Evolutionary conservation across 2,888 invertebrate genomes (phyloP).

Genomic region (Cabera pusaria): DNA sequence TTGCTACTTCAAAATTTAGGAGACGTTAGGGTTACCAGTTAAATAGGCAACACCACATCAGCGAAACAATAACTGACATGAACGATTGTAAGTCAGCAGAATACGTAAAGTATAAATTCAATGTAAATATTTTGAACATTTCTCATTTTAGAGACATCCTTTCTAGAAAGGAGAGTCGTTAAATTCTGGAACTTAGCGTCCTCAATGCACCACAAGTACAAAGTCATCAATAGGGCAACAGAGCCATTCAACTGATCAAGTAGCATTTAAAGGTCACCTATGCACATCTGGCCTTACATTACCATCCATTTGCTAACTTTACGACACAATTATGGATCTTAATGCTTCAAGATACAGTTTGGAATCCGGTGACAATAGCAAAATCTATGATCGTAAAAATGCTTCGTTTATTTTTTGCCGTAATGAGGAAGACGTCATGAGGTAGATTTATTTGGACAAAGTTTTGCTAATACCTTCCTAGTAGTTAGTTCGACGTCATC

Average conservation of each 20-base stretch:
- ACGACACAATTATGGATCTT: conserved; percentile 11
- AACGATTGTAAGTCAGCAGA: no score
- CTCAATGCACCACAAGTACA: background rate
- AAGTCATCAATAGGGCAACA: conserved; percentile 24
- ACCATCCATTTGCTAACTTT: conserved; percentile 20
- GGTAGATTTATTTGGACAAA: conserved; percentile 22
- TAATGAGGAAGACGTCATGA: conserved; percentile 28
- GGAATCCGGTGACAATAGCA: conserved; percentile 5
- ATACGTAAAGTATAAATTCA: no score
- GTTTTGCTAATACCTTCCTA: conserved; percentile 25
- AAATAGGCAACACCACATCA: no score
- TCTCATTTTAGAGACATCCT: no score
- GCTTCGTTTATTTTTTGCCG: conserved; percentile 26
- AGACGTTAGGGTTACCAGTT: no score
- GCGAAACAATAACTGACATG: no score
- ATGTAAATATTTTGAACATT: no score
- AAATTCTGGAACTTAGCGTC: conserved; percentile 2
- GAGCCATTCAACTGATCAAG: conserved; percentile 38
- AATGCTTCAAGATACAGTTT: conserved; percentile 4
- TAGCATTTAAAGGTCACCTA: conserved; percentile 45
- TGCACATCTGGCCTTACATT: conserved; percentile 18
- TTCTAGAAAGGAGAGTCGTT: no score
- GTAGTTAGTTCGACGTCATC: conserved; percentile 25
- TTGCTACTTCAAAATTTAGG: no score
- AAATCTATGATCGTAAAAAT: conserved; percentile 14